Base-by-base conservation (phyloP, 2,797 vertebrate species). In the Poliocrania exsul region DNA sequence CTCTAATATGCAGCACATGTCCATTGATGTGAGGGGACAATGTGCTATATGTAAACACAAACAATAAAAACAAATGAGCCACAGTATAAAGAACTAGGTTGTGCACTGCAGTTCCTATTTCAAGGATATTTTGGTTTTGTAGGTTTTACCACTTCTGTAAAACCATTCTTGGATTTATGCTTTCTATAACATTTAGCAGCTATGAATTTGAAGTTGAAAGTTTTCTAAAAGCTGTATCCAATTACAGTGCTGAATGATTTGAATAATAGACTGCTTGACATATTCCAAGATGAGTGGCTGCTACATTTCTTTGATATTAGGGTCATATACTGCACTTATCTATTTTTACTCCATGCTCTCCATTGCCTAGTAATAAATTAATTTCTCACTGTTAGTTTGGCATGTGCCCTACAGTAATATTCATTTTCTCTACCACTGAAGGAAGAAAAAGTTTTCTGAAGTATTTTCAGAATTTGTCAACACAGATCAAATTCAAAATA, bases 201-300 rank as follows among this genome's bases (percentile, higher is more conserved):
- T 95, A 87, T 44, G 88, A 95, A 93, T 95, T 69, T 92, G 91
- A 92, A 95, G 81, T 96, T 96, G 35, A 9, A 97, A 97, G 97
- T 97, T 98, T 98, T 98, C 98, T 97, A 98, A 98, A 98, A 98
- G 97, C 96, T 97, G 97, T 97, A 98, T 98, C 95, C 97, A 99
- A 98, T 98, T 98, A 98, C 95, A 97, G 97, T 90, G 91, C 94
- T 96, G 97, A 97, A 96, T 97, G 96, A 98, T 98, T 97, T 98
- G 98, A 98, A 98, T 98, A 99, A 98, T 96, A 98, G 97, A 97
- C 97, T 98, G 97, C 97, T 98, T 97, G 89, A 98, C 97, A 98
- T 93, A 96, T 91, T 97, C 94, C 81, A 97, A 97, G 96, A 93
- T 94, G 97, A 98, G 96, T 96, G 90, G 90, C 91, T 97, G 95